phyloP scores from a whole-genome alignment of 2,113 vertebrate genomes.

The Leucosticte australis region DNA sequence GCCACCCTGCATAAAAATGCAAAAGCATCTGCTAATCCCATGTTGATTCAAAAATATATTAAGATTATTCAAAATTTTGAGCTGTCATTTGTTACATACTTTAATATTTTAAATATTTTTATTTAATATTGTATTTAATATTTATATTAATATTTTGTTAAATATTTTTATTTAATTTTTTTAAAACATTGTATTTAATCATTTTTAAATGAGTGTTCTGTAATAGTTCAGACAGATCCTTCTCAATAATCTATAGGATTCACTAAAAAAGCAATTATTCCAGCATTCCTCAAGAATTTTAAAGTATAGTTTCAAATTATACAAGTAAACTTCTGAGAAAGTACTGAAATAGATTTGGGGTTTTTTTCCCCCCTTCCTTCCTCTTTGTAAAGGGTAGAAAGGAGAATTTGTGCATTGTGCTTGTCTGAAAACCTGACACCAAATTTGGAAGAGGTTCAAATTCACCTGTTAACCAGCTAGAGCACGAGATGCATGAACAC shows the following conservation, averaged over 20 bases:
- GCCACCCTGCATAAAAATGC: neutral
- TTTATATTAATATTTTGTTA: neutral
- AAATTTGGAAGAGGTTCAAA: neutral
- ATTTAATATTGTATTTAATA: neutral
- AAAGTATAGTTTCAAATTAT: neutral
- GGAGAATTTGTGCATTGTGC: neutral
- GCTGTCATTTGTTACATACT: neutral
- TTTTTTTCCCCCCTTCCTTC: neutral
- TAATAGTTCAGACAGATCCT: neutral
- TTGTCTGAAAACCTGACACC: neutral
- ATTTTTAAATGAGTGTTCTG: neutral
- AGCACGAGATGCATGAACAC: neutral
- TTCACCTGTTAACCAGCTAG: neutral
- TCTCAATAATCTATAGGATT: neutral
- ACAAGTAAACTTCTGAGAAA: neutral
- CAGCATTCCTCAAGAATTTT: neutral
- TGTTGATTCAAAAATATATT: neutral
- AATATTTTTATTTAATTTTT: neutral
- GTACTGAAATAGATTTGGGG: neutral
- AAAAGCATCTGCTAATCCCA: neutral
- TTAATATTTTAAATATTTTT: neutral
- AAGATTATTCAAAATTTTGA: neutral
- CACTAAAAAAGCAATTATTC: neutral
- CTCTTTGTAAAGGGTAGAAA: conserved; percentile 4
- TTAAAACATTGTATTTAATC: neutral